phyloP scores from a whole-genome alignment of 2,113 vertebrate genomes.

The Verasper variegatus region DNA sequence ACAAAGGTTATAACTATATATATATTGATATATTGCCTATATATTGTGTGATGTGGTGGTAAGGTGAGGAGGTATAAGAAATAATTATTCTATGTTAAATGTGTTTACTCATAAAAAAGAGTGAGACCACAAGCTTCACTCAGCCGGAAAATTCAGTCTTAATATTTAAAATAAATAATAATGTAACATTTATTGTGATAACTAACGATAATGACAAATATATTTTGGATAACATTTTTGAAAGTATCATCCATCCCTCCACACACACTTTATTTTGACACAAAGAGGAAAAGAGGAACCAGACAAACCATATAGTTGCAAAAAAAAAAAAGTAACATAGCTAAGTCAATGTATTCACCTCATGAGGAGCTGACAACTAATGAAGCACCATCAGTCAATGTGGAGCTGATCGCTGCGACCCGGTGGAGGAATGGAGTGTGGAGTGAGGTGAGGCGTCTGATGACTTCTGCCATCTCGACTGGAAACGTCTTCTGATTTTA shows the following conservation, averaged over 20 bases:
- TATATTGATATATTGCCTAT: no score
- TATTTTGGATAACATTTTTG: no score
- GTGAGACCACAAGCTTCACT: no score
- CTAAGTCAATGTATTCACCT: not conserved
- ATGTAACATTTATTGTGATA: no score
- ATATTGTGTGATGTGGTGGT: no score
- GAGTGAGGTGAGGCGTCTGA: not conserved
- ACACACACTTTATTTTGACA: not conserved
- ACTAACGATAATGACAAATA: no score
- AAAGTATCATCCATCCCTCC: not conserved
- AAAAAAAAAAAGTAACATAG: conserved; percentile 2
- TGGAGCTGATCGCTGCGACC: conserved; percentile 9
- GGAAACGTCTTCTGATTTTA: not conserved
- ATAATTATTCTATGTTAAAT: no score
- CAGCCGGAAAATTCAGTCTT: no score
- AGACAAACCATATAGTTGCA: not conserved
- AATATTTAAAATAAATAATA: no score
- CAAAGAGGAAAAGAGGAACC: not conserved
- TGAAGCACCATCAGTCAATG: not conserved
- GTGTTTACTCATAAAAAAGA: no score
- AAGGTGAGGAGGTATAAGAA: no score
- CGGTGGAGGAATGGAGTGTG: not conserved
- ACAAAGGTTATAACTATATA: no score
- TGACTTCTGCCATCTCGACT: conserved; percentile 5
- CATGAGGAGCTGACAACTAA: not conserved